Evolutionary conservation across 2,113 vertebrate species (phyloP), one percentile per base, ranked within the genome.

Genomic region (Xiphophorus maculatus): DNA sequence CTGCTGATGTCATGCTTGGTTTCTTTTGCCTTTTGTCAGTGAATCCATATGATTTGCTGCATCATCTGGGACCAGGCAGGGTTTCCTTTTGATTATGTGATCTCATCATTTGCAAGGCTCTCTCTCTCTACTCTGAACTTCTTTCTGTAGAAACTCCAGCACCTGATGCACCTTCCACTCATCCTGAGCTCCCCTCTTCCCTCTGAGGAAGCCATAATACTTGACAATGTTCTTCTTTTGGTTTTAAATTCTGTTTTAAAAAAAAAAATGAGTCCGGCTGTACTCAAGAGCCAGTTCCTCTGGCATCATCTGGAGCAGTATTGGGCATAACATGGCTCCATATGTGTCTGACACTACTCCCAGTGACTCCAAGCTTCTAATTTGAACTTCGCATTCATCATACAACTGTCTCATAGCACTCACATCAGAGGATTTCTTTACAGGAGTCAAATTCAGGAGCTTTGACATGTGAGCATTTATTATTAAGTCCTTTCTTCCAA

Each of bases 131-230:
- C 69, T 64, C 32, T 63, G 35, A 61, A 70, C 40, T 19, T 74
- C 75, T 4, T 63, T 70, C 51, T 78, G 63, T 9, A 78, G 28
- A 12, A 66, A 66, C 60, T 9, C 0, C 12, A 73, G 60, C 3
- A 69, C 60, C 28, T 77, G 4, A 25, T 17, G 2, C 35, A 73
- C 14, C 32, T 69, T 77, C 66, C 65, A 77, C 27, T 77, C 51
- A 58, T 77, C 66, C 14, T 77, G 12, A 25, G 42, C 65, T 60
- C 63, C 70, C 11, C 14, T 27, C 28, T 82, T 1, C 27, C 27
- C 27, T 28, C 27, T 28, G 27, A 28, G 27, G 27, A 28, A 28
- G 27, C 27, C 27, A 1, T 28, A 28, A 28, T 28, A 28, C 27
- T 28, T 28, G 27, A 28, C 27, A 28, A 28, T 28, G 27, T 28